Base-by-base conservation (phyloP, 2,888 invertebrate genomes). In the Torymus aiolomorphi region DNA sequence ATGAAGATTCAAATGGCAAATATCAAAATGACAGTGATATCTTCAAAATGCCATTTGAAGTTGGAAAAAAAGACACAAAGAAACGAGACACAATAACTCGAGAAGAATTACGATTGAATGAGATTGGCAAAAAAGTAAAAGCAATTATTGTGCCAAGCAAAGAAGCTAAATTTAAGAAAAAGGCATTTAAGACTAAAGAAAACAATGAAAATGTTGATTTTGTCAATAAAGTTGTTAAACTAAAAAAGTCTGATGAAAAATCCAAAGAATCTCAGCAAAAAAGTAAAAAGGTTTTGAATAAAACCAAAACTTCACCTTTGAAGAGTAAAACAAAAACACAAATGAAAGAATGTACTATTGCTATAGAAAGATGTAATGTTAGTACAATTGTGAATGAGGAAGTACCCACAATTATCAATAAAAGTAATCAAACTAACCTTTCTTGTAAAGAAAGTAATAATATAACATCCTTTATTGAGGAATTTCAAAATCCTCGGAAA, bases 121-220 rank as follows among this genome's bases (percentile, higher is more conserved):
- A 61, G 16, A 11, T 20, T 52, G 16, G 14, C 2, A 24, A 66
- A 54, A 4, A 2, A 66, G 49, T 8, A 63, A 2, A 54, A 62
- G 11, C 65, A 67, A 16, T 20, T 2, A 42, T 1, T 14, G 16
- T 12, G 13, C 3, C 13, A 51, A 69, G 11, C 1, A 63, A 16
- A 62, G 42, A 10, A 56, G 24, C 12, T 16, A 63, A 49, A 18
- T 13, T 62, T 1, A 75, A 75, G 57, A 74, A 63, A 52, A 74
- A 78, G 63, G 57, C 52, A 18, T 1, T 13, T 3, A 2, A 11
- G 11, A 2, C 0, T 24, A 31, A 61, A 31, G 16, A 24, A 1
- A 71, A 42, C 52, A 49, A 65, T 70, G 70, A 70, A 20, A 57
- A 76, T 24, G 20, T 57, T 16, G 67, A 76, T 14, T n/a, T 13